These are phyloP conservation scores for Vanessa cardui DNA, from an alignment of 2,888 invertebrate species.

Conservation along the genomic window DNA sequence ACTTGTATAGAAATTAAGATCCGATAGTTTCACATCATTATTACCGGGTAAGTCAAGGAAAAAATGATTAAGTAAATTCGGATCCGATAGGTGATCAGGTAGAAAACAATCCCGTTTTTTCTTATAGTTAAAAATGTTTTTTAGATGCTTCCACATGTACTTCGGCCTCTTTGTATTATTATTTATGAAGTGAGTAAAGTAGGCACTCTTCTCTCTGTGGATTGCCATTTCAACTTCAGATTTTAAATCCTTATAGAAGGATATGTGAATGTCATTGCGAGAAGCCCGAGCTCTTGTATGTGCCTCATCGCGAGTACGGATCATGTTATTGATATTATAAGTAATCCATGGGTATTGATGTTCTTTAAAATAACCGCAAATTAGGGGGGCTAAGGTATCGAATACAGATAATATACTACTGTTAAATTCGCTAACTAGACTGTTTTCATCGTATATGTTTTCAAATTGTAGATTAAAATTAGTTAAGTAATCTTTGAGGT, in stretches of 20 bases:
- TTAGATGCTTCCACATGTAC: constrained; percentile 2
- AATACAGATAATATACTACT: neutral
- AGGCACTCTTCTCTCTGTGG: constrained; percentile 1
- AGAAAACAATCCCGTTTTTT: neutral
- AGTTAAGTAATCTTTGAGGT: neutral
- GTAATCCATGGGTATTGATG: constrained; percentile 11
- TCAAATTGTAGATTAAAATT: neutral
- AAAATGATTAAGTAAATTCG: constrained; percentile 6
- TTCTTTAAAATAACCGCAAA: constrained; percentile 1
- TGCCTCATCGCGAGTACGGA: constrained; percentile 9
- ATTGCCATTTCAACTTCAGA: constrained; percentile 8
- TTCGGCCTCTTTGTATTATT: neutral
- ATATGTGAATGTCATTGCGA: constrained; percentile 1
- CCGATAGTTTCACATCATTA: neutral
- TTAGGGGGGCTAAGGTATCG: neutral
- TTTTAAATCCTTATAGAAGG: constrained; percentile 6
- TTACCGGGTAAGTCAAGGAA: constrained; percentile 1
- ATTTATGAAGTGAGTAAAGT: constrained; percentile 6
- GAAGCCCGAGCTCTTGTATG: neutral
- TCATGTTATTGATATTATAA: constrained; percentile 9
- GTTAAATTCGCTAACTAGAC: neutral
- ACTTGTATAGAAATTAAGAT: neutral
- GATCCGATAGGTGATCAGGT: constrained; percentile 1
- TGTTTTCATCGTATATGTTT: neutral
- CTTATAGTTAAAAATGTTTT: neutral